Evolutionary conservation across 2,888 invertebrate species (phyloP).

Genomic region (Andricus quercusramuli): DNA sequence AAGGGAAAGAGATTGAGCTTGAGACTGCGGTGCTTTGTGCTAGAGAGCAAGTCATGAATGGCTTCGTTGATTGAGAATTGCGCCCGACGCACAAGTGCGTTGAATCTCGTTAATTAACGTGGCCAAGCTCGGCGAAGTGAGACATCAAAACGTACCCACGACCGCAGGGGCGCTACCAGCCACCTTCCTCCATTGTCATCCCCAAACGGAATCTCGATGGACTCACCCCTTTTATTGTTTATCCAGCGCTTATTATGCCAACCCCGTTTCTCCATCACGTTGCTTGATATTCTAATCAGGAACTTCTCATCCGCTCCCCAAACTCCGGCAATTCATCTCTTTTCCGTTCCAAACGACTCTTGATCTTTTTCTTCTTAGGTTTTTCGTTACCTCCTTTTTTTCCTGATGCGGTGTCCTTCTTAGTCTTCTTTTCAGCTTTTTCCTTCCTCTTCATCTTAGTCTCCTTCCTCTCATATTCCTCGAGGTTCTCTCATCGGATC

Average conservation of each 20-base stretch:
- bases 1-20: background rate
- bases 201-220: slow-evolving; percentile 41
- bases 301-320: slow-evolving; percentile 46
- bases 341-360: slow-evolving; percentile 9
- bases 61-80: slow-evolving; percentile 74
- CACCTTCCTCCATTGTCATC: slow-evolving; percentile 43
- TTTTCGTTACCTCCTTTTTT: slow-evolving; percentile 28
- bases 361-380: slow-evolving; percentile 4
- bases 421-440: slow-evolving; percentile 42
- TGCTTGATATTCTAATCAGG: slow-evolving; percentile 74
- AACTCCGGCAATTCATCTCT: slow-evolving; percentile 31
- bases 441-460: slow-evolving; percentile 39
- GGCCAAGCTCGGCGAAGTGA: slow-evolving; percentile 66
- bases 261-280: slow-evolving; percentile 49
- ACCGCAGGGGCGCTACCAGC: slow-evolving; percentile 48
- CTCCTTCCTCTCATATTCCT: slow-evolving; percentile 9
- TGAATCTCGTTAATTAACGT: slow-evolving; percentile 76
- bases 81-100: slow-evolving; percentile 60
- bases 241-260: slow-evolving; percentile 71
- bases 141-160: slow-evolving; percentile 70
- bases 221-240: slow-evolving; percentile 72
- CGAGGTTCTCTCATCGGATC: slow-evolving; percentile 13
- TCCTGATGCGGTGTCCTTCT: slow-evolving; percentile 21
- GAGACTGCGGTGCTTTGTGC: slow-evolving; percentile 60
- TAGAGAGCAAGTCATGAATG: slow-evolving; percentile 67